phyloP scores from a whole-genome alignment of 2,113 vertebrate species.

The Clarias gariepinus region DNA sequence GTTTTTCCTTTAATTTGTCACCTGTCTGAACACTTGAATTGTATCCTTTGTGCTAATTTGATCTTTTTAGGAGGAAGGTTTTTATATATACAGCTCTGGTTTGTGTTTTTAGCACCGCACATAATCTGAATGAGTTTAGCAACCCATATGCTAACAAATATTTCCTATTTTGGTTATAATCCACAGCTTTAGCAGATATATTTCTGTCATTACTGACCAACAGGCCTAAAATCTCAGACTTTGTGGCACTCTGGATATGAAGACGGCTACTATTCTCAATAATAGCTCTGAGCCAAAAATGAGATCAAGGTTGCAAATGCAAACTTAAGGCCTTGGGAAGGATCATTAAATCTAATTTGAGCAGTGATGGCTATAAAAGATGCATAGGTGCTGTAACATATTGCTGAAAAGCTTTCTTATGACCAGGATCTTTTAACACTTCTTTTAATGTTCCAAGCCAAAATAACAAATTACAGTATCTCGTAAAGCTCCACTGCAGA shows the following conservation, averaged over 20 bases:
- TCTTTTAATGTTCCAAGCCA: neutral
- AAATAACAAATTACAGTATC: neutral
- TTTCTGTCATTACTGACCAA: conserved; percentile 12
- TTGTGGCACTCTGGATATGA: neutral
- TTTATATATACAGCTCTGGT: conserved; percentile 30
- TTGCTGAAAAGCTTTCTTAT: neutral
- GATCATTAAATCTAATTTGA: neutral
- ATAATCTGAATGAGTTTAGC: neutral
- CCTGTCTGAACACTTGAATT: neutral
- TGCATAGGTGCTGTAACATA: neutral
- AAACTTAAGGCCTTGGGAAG: neutral
- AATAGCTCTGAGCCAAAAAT: conserved; percentile 1
- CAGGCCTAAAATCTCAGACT: neutral
- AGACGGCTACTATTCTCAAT: conserved; percentile 8
- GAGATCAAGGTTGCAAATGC: neutral
- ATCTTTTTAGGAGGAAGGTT: neutral
- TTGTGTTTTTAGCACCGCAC: conserved; percentile 17
- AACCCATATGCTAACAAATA: conserved; percentile 16
- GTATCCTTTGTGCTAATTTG: conserved; percentile 26
- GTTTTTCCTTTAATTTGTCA: conserved; percentile 2
- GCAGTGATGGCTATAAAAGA: neutral
- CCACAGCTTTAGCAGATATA: neutral
- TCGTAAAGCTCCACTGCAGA: neutral
- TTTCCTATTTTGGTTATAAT: conserved; percentile 7
- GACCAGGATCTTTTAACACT: neutral